phyloP scores from a whole-genome alignment of 2,113 vertebrate genomes.

The Morone chrysops region DNA sequence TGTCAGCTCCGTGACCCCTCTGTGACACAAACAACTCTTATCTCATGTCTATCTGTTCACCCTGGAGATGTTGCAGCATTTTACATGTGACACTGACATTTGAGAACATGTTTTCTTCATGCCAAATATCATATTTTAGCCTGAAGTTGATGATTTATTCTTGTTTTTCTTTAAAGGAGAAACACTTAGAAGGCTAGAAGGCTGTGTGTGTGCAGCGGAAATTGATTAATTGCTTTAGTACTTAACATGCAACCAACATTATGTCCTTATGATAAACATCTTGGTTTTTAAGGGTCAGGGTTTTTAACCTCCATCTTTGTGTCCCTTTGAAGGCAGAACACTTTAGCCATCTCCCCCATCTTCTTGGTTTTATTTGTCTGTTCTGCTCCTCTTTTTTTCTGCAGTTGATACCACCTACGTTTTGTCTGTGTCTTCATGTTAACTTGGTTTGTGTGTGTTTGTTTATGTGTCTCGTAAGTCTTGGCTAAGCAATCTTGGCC shows the following conservation, averaged over 20 bases:
- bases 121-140: slow-evolving; percentile 33
- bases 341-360: slow-evolving; percentile 26
- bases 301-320: slow-evolving; percentile 25
- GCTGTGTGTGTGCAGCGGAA: slow-evolving; percentile 2
- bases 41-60: slow-evolving; percentile 28
- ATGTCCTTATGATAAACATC: slow-evolving; percentile 53
- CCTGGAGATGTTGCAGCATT: slow-evolving; percentile 24
- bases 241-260: slow-evolving; percentile 26
- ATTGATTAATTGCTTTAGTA: slow-evolving; percentile 36
- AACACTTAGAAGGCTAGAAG: slow-evolving; percentile 3
- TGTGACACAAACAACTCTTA: slow-evolving; percentile 44
- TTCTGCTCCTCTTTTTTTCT: background rate
- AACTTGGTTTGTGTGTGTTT: slow-evolving; percentile 63
- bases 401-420: slow-evolving; percentile 41
- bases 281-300: slow-evolving; percentile 44
- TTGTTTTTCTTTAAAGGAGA: slow-evolving; percentile 30
- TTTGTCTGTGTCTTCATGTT: slow-evolving; percentile 54
- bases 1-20: slow-evolving; percentile 45
- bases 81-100: slow-evolving; percentile 34
- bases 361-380: slow-evolving; percentile 52
- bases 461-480: slow-evolving; percentile 76
- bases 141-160: slow-evolving; percentile 25
- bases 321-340: slow-evolving; percentile 37
- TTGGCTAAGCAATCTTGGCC: slow-evolving; percentile 66
- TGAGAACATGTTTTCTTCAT: slow-evolving; percentile 17